Evolutionary conservation across 1,140 invertebrate species (phyloP).

Genomic region (Trigoniulus corallinus): DNA sequence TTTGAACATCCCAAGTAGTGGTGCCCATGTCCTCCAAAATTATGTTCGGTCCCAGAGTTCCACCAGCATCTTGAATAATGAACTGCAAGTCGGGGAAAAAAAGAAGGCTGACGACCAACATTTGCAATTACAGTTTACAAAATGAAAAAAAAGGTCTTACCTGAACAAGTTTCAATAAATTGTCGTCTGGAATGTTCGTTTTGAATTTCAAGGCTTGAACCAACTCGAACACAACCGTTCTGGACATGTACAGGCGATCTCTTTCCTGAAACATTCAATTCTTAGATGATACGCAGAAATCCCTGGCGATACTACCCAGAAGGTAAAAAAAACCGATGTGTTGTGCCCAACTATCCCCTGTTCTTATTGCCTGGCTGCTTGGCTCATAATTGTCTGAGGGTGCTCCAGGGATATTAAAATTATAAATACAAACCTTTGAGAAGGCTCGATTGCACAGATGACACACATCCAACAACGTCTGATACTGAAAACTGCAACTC

Average conservation of each 20-base stretch:
- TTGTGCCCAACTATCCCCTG: no score
- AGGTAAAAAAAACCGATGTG: slow-evolving; percentile 3
- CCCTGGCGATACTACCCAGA: not conserved
- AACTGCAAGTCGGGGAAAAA: slow-evolving; percentile 23
- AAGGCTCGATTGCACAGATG: slow-evolving; percentile 76
- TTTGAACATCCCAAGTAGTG: slow-evolving; percentile 20
- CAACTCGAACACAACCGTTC: slow-evolving; percentile 81
- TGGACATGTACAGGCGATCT: slow-evolving; percentile 77
- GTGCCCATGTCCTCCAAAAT: slow-evolving; percentile 32
- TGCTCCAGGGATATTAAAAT: no score
- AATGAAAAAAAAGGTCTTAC: slow-evolving; percentile 26
- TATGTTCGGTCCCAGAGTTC: slow-evolving; percentile 45
- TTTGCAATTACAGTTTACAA: not conserved
- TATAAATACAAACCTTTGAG: slow-evolving; percentile 34
- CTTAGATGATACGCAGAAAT: not conserved
- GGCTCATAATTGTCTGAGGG: not conserved
- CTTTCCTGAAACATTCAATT: slow-evolving; percentile 45
- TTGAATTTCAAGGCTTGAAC: slow-evolving; percentile 93
- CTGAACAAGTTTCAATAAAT: slow-evolving; percentile 79
- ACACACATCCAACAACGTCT: slow-evolving; percentile 71
- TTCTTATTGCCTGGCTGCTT: no score
- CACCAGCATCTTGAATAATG: slow-evolving; percentile 53
- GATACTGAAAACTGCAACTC: slow-evolving; percentile 66
- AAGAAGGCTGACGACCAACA: not conserved
- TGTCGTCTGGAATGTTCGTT: slow-evolving; percentile 77